A percentile compares a stretch with the other conserved stretches of the same genome.
Evolutionary conservation across 2,888 invertebrate genomes (phyloP).

Genomic region (Pediacus dermestoides): DNA sequence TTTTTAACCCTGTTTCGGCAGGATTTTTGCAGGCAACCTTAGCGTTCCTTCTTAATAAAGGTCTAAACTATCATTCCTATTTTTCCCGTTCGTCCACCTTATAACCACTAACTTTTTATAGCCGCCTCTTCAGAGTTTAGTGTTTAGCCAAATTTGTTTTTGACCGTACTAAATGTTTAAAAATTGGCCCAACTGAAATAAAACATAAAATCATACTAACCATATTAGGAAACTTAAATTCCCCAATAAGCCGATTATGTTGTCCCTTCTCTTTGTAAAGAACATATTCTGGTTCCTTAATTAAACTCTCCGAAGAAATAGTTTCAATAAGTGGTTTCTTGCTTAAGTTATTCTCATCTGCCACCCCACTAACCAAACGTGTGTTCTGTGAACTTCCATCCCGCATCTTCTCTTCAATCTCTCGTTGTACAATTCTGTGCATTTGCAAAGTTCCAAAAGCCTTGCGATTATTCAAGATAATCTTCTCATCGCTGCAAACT

Average conservation of each 20-base stretch:
- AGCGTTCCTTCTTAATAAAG: no score
- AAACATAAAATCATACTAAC: conserved; percentile 46
- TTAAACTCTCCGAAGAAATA: conserved; percentile 36
- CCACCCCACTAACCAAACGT: no score
- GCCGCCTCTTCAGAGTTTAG: no score
- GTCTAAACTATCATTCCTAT: no score
- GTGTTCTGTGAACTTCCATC: conserved; percentile 18
- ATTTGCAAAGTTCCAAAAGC: conserved; percentile 69
- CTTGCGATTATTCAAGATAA: conserved; percentile 69
- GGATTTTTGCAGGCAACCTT: no score
- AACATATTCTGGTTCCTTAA: conserved; percentile 56
- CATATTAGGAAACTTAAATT: conserved; percentile 60
- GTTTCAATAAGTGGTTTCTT: conserved; percentile 44
- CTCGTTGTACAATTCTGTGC: conserved; percentile 71
- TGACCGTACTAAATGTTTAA: no score
- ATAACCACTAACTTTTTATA: no score
- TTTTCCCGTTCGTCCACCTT: no score
- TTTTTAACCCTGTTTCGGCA: no score
- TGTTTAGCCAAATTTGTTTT: no score
- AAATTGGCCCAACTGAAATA: not conserved
- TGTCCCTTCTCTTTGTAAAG: conserved; percentile 58
- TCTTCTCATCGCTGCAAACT: conserved; percentile 62
- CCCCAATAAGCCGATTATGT: conserved; percentile 57
- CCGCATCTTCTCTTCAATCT: conserved; percentile 53
- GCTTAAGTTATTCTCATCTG: no score